Conservation (phyloP, 1,140 invertebrate species). For the Magallana angulata region DNA sequence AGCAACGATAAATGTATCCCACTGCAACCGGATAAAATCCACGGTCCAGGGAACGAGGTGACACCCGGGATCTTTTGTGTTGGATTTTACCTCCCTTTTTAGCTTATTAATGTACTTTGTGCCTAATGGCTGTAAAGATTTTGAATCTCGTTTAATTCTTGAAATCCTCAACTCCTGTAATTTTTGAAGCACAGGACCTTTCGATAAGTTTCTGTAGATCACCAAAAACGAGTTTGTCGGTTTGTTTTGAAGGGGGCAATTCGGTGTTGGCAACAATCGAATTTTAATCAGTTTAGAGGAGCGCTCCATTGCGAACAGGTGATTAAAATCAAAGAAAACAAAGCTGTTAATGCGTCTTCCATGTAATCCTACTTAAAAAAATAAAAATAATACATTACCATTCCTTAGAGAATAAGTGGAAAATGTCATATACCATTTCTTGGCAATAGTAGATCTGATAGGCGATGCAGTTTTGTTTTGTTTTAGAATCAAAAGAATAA, state of each 20-base stretch:
- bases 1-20: background rate
- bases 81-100: too few relatives aligned
- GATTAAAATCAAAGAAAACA: conserved; percentile 6
- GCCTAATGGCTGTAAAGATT: too few relatives aligned
- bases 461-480: too few relatives aligned
- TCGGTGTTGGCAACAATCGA: background rate
- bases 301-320: background rate
- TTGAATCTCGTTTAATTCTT: background rate
- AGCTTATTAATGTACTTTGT: background rate
- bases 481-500: too few relatives aligned
- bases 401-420: too few relatives aligned
- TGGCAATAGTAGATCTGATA: too few relatives aligned
- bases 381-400: too few relatives aligned
- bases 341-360: background rate
- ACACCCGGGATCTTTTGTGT: background rate
- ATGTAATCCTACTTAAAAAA: background rate
- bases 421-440: too few relatives aligned
- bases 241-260: background rate
- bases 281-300: background rate
- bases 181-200: background rate
- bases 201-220: background rate
- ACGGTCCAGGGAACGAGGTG: background rate
- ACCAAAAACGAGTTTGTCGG: background rate
- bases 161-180: background rate
- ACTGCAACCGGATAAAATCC: background rate